Evolutionary conservation across 35 echinoderm and acorn worm genomes (phyloP), one percentile per base, ranked within the genome.

Genomic region (Chiridota heheva): DNA sequence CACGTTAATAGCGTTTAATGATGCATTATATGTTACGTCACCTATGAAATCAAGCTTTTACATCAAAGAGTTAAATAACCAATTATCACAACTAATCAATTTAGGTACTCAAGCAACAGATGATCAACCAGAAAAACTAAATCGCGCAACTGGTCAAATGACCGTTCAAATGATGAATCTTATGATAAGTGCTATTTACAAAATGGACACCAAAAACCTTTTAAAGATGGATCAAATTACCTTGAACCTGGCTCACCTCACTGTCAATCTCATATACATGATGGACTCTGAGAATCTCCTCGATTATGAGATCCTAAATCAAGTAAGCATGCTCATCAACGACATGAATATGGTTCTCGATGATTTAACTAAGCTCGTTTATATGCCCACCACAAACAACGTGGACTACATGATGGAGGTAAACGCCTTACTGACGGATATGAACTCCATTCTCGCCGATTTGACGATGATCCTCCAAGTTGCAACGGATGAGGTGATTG

Each of bases 201-300:
- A 70, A 13, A 62, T 93, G 37, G 77, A 93, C 5, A 36, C 66
- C 44, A 88, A 81, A 16, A 74, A 88, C 22, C 42, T 39, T 18
- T 63, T 93, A 12, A 86, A 87, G 22, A 76, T 93, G n/a, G 69
- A 63, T n/a, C 78, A 93, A 28, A 67, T 93, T 18, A 83, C 85
- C 17, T 37, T 82, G 28, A 81, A 65, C 70, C 66, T 88, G 15
- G 57, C 84, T 17, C 67, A 63, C 7, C 48, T 96, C 34, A 89
- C 92, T 20, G 88, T 77, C 2, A 87, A 96, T 69, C 17, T 86
- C 16, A 60, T 90, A 2, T 90, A 86, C 70, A 70, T 96, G 33
- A 82, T 86, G 83, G 92, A 87, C 71, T 72, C 41, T 40, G 76
- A 89, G 15, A 71, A 86, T 4, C 36, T 60, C 13, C 41, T 69